Base-by-base conservation (phyloP, 2,888 invertebrate species). In the Idaea aversata region DNA sequence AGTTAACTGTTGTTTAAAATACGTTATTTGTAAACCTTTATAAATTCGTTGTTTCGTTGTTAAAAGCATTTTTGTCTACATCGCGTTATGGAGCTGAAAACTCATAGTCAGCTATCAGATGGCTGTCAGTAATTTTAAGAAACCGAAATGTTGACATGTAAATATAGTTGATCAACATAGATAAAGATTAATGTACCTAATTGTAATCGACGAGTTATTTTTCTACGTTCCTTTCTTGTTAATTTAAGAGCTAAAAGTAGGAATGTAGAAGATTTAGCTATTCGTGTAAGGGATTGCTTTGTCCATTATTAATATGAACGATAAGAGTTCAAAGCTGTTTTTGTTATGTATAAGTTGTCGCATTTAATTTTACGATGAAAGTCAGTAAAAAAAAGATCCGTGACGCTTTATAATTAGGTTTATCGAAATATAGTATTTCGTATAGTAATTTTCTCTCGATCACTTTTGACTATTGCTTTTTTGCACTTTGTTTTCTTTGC, bases 71-170 rank as follows among this genome's bases (percentile, higher is more conserved):
- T 91, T 92, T 92, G 80, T 92, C 90, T 88, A 82, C 89, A 85
- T 86, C 88, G 90, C 75, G 88, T 87, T 75, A 78, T 80, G 84
- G 87, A 82, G 87, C 87, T 87, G 82, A 65, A 79, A 83, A 83
- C 93, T 89, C 93, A 93, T 89, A 89, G 93, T 93, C 91, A 93
- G 93, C 93, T 93, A 92, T 93, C 93, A 93, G 86, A 93, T 93
- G 93, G 93, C 93, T 93, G 93, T 93, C 93, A 93, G 86, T 93
- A 93, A 90, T 90, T 90, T 86, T 93, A 93, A 93, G 93, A 83
- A 90, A 90, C 86, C 85, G 88, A 89, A 86, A 85, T 92, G 93
- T 93, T 93, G 93, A 88, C 93, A 69, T 93, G 93, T 93, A 93
- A 70, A 93, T 93, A 93, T 93, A 93, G 90, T 75, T 75, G 93